These are phyloP conservation scores for Pangasius sanitwongsei DNA, from an alignment of 2,797 vertebrate species.

Conservation along the genomic window DNA sequence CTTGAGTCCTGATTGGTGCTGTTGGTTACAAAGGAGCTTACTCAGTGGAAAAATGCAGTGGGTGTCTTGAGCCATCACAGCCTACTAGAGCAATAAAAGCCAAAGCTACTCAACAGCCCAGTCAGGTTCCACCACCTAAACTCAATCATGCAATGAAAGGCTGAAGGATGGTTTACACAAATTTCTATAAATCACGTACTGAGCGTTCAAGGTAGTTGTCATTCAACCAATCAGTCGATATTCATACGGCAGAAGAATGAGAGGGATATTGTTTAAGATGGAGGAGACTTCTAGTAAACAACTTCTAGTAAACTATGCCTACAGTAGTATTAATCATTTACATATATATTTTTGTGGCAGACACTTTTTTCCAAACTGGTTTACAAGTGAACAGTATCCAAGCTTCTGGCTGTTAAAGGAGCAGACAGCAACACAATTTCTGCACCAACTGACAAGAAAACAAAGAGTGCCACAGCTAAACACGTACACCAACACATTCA, in stretches of 20 bases:
- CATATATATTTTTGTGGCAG: not conserved
- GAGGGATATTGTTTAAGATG: not conserved
- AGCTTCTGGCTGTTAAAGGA: not conserved
- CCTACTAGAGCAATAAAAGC: constrained; percentile 59
- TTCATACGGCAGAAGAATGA: not conserved
- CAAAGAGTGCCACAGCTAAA: not conserved
- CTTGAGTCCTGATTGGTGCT: constrained; percentile 44
- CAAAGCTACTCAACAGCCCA: constrained; percentile 61
- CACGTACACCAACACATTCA: not conserved
- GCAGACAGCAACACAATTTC: not conserved
- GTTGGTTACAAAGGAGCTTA: constrained; percentile 56
- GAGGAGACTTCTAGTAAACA: not conserved
- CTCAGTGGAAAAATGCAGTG: constrained; percentile 63
- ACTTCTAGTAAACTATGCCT: not conserved
- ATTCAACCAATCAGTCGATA: constrained; percentile 10
- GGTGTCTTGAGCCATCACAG: constrained; percentile 58
- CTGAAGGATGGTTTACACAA: constrained; percentile 34
- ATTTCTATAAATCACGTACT: constrained; percentile 1
- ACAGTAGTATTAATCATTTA: not conserved
- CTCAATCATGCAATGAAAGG: constrained; percentile 46
- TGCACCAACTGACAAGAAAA: not conserved
- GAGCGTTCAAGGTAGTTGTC: not conserved
- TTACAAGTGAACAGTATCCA: not conserved
- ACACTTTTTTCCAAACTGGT: not conserved
- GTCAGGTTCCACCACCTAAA: constrained; percentile 62